These are phyloP conservation scores for Brachionus asplanchnoidis DNA, from an alignment of 1,140 invertebrate genomes.

Conservation along the genomic window DNA sequence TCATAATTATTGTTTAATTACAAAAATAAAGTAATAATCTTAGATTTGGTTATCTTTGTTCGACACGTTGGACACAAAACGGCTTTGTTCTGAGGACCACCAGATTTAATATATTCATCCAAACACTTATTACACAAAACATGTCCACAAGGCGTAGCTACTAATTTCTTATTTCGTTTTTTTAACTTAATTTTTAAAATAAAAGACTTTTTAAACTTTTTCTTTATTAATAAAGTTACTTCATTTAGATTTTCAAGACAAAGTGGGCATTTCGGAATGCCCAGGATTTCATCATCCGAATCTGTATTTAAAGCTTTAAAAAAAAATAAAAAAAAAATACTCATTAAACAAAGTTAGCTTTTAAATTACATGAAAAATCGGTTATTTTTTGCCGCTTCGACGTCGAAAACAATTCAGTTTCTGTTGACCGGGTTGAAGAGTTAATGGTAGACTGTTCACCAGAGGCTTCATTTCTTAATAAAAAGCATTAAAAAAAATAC, in stretches of 20 bases:
- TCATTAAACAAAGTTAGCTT: too few relatives aligned
- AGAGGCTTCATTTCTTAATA: background rate
- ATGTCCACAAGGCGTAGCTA: slow-evolving; percentile 33
- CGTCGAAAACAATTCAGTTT: background rate
- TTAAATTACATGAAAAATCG: background rate
- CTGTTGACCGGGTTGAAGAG: background rate
- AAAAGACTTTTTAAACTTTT: background rate
- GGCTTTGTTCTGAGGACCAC: background rate
- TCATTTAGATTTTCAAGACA: slow-evolving; percentile 33
- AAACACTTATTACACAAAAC: slow-evolving; percentile 34
- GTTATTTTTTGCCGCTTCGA: background rate
- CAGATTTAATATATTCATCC: slow-evolving; percentile 15
- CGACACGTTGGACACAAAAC: slow-evolving; percentile 29
- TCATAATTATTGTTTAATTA: background rate
- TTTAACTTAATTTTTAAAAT: background rate
- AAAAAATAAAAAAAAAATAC: too few relatives aligned
- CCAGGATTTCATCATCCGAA: background rate
- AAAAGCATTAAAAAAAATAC: background rate
- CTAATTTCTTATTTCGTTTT: background rate
- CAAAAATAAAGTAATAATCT: slow-evolving; percentile 13
- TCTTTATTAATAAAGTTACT: background rate
- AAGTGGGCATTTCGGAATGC: slow-evolving; percentile 28
- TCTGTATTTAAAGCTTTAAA: background rate
- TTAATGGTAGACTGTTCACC: background rate
- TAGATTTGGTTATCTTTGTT: background rate